Evolutionary conservation across 1,140 invertebrate genomes (phyloP), one percentile per base, ranked within the genome.

Genomic region (Sitobion miscanthi): DNA sequence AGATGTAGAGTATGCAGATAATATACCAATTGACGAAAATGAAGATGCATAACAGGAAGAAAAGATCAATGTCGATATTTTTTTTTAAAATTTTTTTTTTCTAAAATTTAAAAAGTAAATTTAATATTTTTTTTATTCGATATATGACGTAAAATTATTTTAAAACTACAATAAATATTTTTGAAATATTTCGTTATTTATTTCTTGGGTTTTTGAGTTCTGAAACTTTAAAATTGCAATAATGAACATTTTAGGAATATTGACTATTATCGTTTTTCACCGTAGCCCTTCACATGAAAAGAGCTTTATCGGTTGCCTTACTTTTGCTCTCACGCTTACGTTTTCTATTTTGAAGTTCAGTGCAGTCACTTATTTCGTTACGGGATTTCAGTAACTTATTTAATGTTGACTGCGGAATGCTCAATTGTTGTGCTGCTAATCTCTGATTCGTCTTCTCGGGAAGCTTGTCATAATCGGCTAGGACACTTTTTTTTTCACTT

Each of bases 1-100:
- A 17, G n/a, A 42, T 69, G 57, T 91, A 25, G 57, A 91, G 57
- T 91, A 91, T 89, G 25, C 25, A 30, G 62, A 91, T 77, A 69
- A 90, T 45, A 62, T 42, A 30, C 54, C 89, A 62, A 62, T 90
- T 3, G 54, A 90, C 21, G 54, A 69, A 42, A 69, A 57, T 90
- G 38, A 90, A 30, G n/a, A 49, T 47, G 54, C 35, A 83, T 47
- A 86, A 47, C 85, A 25, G 85, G 42, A 86, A 86, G 25, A 47
- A 86, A 86, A 47, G 45, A 87, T 87, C 30, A 87, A 49, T 87
- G 85, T 47, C 25, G 49, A 49, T n/a, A 85, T 45, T 45, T 85
- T 85, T 85, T 86, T 49, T 47, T 23, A 25, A 47, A 47, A 45
- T 86, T 45, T 86, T 45, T 86, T 47, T 47, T 45, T 86, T 45